Evolutionary conservation across 2,797 vertebrate genomes (phyloP).

Genomic region (Artibeus lituratus): DNA sequence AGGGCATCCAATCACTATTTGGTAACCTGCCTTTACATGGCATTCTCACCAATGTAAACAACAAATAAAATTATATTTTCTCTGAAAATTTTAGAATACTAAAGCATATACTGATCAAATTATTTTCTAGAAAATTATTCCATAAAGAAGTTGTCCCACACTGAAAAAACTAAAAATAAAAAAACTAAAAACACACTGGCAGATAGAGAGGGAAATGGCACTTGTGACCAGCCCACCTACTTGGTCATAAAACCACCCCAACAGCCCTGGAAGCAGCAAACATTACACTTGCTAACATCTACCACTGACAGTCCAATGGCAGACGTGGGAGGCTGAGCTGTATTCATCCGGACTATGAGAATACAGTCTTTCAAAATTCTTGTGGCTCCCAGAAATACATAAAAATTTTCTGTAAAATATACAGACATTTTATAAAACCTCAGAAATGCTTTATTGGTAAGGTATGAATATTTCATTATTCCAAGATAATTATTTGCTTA

Average conservation of each 20-base stretch:
- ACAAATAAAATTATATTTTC: not conserved
- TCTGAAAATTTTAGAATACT: conserved; percentile 14
- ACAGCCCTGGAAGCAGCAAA: not conserved
- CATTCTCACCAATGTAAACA: conserved; percentile 10
- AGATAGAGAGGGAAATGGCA: not conserved
- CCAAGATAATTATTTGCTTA: not conserved
- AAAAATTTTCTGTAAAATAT: not conserved
- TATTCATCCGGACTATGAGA: not conserved
- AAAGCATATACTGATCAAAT: conserved; percentile 3
- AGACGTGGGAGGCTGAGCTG: not conserved
- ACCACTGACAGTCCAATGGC: not conserved
- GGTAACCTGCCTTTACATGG: not conserved
- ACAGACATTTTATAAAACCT: not conserved
- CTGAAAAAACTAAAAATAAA: not conserved
- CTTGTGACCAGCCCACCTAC: not conserved
- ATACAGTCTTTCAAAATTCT: not conserved
- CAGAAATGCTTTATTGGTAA: not conserved
- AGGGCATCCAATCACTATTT: not conserved
- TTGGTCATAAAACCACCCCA: not conserved
- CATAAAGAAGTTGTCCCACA: not conserved
- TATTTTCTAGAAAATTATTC: conserved; percentile 9
- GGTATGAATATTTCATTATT: not conserved
- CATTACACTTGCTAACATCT: not conserved
- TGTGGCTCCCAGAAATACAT: not conserved
- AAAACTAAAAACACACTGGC: not conserved